Percentiles rank a stretch among this genome's conserved stretches.
These are phyloP conservation scores for Hepsetus odoe DNA, from an alignment of 2,113 vertebrate genomes.

Conservation along the genomic window DNA sequence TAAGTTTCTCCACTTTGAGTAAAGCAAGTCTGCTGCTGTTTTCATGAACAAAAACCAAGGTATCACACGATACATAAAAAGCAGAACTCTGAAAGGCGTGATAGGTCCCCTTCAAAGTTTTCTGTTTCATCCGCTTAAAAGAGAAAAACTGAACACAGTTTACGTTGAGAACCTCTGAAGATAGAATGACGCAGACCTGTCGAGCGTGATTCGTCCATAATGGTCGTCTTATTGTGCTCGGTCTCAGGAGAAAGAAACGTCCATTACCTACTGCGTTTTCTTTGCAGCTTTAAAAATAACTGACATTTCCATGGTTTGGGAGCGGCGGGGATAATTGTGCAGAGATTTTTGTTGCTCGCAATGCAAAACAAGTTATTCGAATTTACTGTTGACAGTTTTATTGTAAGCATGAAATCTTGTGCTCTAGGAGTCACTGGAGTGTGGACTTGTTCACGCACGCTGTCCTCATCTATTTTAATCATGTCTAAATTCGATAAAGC, in stretches of 20 bases:
- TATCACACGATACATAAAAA: too few relatives aligned
- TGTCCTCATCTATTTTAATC: background rate
- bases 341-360: background rate
- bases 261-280: conserved; percentile 12
- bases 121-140: too few relatives aligned
- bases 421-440: background rate
- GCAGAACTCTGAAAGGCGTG: too few relatives aligned
- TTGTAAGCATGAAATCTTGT: background rate
- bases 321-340: background rate
- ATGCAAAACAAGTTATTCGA: background rate
- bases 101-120: too few relatives aligned
- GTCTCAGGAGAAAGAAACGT: background rate
- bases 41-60: too few relatives aligned
- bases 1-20: too few relatives aligned
- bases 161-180: background rate
- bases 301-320: conserved; percentile 3
- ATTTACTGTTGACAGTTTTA: background rate
- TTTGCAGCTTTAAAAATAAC: conserved; percentile 4
- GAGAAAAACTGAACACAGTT: too few relatives aligned
- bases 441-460: background rate
- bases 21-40: too few relatives aligned
- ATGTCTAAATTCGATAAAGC: background rate
- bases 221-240: background rate
- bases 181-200: background rate
- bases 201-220: background rate